Evolutionary conservation across 1,140 invertebrate species (phyloP).

Genomic region (Plectus sambesii): DNA sequence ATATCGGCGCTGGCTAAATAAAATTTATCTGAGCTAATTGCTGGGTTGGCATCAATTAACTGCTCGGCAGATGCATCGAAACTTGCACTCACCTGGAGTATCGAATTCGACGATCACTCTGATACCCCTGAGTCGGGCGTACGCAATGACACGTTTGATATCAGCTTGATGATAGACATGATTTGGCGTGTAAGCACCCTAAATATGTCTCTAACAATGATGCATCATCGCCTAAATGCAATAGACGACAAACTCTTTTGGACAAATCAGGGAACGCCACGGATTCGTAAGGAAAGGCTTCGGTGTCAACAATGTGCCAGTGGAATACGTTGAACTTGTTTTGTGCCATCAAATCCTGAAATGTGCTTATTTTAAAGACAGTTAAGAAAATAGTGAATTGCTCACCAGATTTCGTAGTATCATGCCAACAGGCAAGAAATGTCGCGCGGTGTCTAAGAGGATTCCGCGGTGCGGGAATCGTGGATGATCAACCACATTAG

Average conservation of each 20-base stretch:
- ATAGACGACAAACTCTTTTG: too few species aligned
- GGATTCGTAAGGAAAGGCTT: constrained; percentile 76
- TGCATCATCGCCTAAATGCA: too few species aligned
- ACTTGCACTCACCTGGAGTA: constrained; percentile 34
- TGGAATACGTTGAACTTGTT: constrained; percentile 86
- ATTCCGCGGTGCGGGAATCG: constrained; percentile 63
- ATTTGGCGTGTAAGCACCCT: constrained; percentile 42
- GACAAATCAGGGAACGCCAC: constrained; percentile 56
- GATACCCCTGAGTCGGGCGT: constrained; percentile 46
- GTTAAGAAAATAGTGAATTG: neutral
- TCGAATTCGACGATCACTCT: constrained; percentile 45
- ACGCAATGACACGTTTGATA: constrained; percentile 46
- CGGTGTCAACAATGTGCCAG: constrained; percentile 85
- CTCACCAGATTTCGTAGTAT: too few species aligned
- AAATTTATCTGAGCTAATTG: too few species aligned
- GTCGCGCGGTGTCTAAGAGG: constrained; percentile 68
- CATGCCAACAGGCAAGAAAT: constrained; percentile 59
- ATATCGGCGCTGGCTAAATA: too few species aligned
- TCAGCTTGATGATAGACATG: constrained; percentile 46
- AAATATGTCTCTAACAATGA: too few species aligned
- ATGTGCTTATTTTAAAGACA: neutral
- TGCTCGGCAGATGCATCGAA: too few species aligned
- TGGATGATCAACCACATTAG: constrained; percentile 58
- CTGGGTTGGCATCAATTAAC: too few species aligned
- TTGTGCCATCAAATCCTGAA: constrained; percentile 60